Percentiles rank a stretch among this genome's conserved stretches.
Conservation (phyloP, 2,113 vertebrate species). For the Sigmodon hispidus region DNA sequence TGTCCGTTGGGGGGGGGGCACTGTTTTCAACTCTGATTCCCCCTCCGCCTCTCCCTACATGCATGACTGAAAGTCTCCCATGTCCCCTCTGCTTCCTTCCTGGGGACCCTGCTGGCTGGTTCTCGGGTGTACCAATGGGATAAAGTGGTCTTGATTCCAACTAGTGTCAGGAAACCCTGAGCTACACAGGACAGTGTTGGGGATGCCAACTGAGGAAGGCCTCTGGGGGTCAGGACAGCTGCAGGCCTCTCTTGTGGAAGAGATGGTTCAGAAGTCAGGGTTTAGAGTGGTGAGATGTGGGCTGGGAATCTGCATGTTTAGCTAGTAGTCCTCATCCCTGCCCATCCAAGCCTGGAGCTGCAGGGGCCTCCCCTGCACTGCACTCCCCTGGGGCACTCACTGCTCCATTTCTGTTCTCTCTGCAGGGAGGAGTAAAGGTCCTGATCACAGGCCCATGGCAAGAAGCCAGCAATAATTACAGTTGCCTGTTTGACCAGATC, state of each 20-base stretch:
- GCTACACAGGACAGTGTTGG: background rate
- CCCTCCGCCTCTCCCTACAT: background rate
- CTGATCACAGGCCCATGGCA: constrained; percentile 99
- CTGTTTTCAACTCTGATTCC: background rate
- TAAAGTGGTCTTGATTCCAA: background rate
- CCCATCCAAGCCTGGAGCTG: rapidly evolving
- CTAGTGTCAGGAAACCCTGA: background rate
- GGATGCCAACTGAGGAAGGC: background rate
- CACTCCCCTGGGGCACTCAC: rapidly evolving
- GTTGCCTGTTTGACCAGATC: constrained; percentile 99
- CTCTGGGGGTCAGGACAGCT: background rate
- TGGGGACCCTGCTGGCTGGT: background rate
- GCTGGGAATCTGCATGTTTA: background rate
- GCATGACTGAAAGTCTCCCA: background rate
- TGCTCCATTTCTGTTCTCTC: background rate
- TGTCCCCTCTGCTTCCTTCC: background rate
- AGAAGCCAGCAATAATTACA: constrained; percentile 97
- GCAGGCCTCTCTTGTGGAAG: background rate
- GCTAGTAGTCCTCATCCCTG: too few relatives aligned
- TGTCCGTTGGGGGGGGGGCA: background rate
- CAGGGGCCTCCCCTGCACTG: background rate
- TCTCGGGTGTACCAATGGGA: background rate
- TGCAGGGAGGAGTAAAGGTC: constrained; percentile 97
- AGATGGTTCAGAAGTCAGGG: background rate
- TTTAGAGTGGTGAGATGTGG: rapidly evolving